Evolutionary conservation across 2,888 invertebrate genomes (phyloP), one percentile per base, ranked within the genome.

Genomic region (Hyposoter didymator): DNA sequence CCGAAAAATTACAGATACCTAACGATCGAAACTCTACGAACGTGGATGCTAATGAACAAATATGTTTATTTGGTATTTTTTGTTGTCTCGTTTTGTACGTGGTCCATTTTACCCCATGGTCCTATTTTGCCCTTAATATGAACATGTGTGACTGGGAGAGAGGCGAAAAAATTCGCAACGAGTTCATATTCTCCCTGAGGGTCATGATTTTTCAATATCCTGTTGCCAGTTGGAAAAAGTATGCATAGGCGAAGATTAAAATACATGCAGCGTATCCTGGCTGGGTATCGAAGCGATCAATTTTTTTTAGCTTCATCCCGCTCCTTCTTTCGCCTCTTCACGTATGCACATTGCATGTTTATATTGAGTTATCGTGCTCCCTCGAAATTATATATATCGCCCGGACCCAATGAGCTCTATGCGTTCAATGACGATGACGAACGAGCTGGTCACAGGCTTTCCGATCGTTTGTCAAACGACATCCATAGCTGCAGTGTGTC

Each of bases 391-490:
- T 75, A 82, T 74, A 78, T 82, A 78, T 55, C 17, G 22, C 52
- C 74, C 14, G 39, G 80, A 72, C 70, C 82, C 85, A 82, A 86
- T 84, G 84, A 86, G 83, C 35, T 81, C 87, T 82, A 84, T 85
- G 62, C 75, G 74, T 62, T 73, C 85, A 82, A 87, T 86, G 82
- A 84, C 78, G 80, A 86, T 82, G 86, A 87, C 82, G 73, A 83
- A 87, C 76, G 82, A 84, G 70, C 79, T 75, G 75, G 84, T 80
- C 70, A 47, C 85, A 83, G 82, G 86, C 82, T 79, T 76, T 81
- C 67, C 80, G 80, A 84, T 86, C 86, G 84, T 87, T 87, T 87
- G 86, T 87, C 86, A 87, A 87, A 72, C 78, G 62, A 47, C 43
- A 74, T 19, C 74, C 76, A 52, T 39, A 49, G 6, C 47, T 52